Conservation (phyloP, 2,113 vertebrate genomes). For the Macroglossus sobrinus region DNA sequence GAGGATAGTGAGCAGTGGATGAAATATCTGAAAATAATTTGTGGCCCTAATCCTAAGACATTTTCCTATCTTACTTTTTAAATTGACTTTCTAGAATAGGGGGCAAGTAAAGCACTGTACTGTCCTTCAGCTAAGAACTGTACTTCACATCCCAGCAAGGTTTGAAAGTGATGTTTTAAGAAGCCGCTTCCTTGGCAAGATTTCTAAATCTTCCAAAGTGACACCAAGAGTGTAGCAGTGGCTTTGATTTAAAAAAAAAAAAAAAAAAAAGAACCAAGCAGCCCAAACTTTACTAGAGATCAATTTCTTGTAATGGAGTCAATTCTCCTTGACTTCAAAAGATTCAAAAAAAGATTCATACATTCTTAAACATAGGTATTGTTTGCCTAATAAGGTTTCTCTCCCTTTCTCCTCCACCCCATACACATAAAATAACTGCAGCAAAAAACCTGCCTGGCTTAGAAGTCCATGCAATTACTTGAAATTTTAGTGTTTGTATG, state of each 20-base stretch:
- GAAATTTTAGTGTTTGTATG: neutral
- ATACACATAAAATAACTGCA: neutral
- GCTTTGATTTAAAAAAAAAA: neutral
- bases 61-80: neutral
- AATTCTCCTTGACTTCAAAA: constrained; percentile 11
- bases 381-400: neutral
- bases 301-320: neutral
- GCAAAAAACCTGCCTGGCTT: neutral
- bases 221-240: neutral
- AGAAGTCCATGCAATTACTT: constrained; percentile 10
- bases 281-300: neutral
- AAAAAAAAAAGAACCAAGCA: neutral
- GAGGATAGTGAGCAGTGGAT: neutral
- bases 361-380: neutral
- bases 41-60: neutral
- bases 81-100: neutral
- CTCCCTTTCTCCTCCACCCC: neutral
- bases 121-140: neutral
- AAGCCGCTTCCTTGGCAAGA: constrained; percentile 7
- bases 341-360: neutral
- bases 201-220: constrained; percentile 25
- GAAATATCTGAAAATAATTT: constrained; percentile 26
- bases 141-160: neutral
- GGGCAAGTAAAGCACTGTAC: neutral
- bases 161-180: neutral